These are phyloP conservation scores for Calephelis perditalis DNA, from an alignment of 2,888 invertebrate species.

Conservation along the genomic window DNA sequence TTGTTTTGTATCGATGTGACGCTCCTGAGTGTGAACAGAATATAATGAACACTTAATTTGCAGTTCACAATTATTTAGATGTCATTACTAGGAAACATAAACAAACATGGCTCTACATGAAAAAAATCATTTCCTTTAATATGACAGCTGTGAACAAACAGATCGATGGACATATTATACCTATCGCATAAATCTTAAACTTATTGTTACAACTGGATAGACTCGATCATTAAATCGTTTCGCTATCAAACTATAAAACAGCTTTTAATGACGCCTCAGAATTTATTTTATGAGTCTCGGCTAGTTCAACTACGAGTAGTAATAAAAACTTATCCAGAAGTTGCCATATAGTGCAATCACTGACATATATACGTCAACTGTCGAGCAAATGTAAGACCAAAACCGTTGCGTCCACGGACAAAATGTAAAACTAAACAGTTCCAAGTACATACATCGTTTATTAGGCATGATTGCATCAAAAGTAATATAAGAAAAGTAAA, in stretches of 20 bases:
- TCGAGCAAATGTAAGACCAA: too few species aligned
- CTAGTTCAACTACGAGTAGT: background rate
- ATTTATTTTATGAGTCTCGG: slow-evolving; percentile 23
- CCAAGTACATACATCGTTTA: too few species aligned
- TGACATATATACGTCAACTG: too few species aligned
- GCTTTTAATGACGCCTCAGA: slow-evolving; percentile 23
- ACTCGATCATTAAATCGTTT: slow-evolving; percentile 4
- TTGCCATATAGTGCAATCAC: too few species aligned
- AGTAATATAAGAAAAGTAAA: too few species aligned
- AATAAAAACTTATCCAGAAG: too few species aligned
- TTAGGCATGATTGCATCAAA: too few species aligned
- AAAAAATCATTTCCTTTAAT: background rate
- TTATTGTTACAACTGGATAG: slow-evolving; percentile 19
- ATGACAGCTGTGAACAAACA: slow-evolving; percentile 2
- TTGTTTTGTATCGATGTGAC: slow-evolving; percentile 2
- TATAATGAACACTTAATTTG: background rate
- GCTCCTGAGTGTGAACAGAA: background rate
- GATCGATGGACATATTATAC: background rate
- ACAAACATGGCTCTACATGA: background rate
- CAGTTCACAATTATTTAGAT: background rate
- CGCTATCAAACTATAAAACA: background rate
- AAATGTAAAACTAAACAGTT: too few species aligned
- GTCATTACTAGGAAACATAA: background rate
- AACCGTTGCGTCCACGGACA: too few species aligned
- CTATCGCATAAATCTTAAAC: slow-evolving; percentile 17